Evolutionary conservation across 2,113 vertebrate genomes (phyloP).

Genomic region (Thomomys bottae): DNA sequence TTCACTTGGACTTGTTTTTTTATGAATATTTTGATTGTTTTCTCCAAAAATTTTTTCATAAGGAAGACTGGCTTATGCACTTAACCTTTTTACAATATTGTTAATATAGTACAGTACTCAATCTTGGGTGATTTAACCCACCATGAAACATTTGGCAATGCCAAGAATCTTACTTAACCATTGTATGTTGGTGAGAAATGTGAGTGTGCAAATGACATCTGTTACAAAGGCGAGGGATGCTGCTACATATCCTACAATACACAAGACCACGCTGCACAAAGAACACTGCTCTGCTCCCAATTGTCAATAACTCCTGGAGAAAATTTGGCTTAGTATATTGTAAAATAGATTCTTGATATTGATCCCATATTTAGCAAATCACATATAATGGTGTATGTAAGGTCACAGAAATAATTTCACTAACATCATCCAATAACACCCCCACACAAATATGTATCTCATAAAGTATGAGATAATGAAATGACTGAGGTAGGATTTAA

Average conservation of each 20-base stretch:
- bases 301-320: background rate
- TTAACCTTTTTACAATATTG: constrained; percentile 40
- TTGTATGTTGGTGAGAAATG: background rate
- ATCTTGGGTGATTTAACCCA: background rate
- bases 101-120: background rate
- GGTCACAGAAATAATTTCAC: background rate
- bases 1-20: constrained; percentile 48
- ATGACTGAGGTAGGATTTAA: background rate
- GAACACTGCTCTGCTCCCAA: background rate
- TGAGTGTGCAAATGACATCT: background rate
- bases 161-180: background rate
- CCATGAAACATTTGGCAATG: background rate
- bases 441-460: background rate
- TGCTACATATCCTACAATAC: background rate
- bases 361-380: background rate
- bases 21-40: constrained; percentile 45
- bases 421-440: background rate
- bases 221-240: background rate
- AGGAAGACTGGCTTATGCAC: constrained; percentile 19
- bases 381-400: background rate
- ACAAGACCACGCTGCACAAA: rapidly evolving
- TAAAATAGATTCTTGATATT: background rate
- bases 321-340: background rate
- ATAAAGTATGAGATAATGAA: background rate
- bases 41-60: background rate